A percentile compares a stretch with the other conserved stretches of the same genome.
phyloP scores from a whole-genome alignment of 2,797 vertebrate species.

The Cheirogaleus major region DNA sequence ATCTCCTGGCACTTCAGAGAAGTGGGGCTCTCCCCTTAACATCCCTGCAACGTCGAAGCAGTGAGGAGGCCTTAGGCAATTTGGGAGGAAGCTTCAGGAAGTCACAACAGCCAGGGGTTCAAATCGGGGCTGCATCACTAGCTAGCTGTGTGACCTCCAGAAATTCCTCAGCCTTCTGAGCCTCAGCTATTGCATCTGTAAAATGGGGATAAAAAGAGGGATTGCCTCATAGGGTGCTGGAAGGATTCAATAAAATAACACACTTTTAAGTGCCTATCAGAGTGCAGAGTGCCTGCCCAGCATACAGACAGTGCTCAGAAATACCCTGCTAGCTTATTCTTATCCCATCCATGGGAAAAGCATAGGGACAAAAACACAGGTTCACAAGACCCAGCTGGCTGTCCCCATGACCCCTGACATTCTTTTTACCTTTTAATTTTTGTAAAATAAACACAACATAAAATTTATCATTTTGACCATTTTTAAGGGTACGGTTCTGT shows the following conservation, averaged over 20 bases:
- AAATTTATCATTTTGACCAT: background rate
- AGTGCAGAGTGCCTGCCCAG: rapidly evolving
- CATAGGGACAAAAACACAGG: background rate
- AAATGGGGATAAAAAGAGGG: background rate
- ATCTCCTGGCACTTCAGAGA: background rate
- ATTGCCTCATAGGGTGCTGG: background rate
- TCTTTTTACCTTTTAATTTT: background rate
- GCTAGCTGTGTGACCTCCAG: background rate
- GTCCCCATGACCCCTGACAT: background rate
- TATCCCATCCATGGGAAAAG: background rate
- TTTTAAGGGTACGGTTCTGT: background rate
- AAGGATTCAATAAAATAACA: background rate
- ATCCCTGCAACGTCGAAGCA: background rate
- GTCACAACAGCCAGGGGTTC: background rate
- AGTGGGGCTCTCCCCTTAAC: background rate
- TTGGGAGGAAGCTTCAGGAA: background rate
- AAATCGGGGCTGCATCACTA: background rate
- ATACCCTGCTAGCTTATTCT: background rate
- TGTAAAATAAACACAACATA: background rate
- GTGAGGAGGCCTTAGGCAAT: background rate
- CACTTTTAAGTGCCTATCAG: rapidly evolving
- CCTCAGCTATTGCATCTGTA: background rate
- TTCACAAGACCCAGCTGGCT: background rate
- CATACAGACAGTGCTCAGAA: background rate
- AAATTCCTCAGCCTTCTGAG: background rate